Base-by-base conservation (phyloP, 2,888 invertebrate species). In the Theodoxus fluviatilis region DNA sequence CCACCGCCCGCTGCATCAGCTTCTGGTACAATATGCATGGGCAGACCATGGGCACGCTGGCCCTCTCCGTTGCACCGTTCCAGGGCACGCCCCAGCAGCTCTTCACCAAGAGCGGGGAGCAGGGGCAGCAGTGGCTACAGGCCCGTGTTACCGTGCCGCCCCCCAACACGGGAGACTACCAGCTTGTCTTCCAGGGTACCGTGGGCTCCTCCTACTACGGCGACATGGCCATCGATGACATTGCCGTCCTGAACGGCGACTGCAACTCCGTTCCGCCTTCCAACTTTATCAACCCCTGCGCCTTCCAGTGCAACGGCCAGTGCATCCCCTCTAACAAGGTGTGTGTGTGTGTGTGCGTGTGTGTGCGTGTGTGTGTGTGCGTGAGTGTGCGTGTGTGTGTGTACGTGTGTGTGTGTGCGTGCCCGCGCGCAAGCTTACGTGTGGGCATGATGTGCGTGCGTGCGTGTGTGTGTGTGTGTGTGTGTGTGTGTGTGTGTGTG, bases 21-120 rank as follows among this genome's bases (percentile, higher is more conserved):
- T 80, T 85, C 69, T 86, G 83, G 81, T 85, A 84, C 73, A 79
- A 81, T 68, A 81, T 84, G 80, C n/a, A n/a, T n/a, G n/a, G n/a
- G n/a, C n/a, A n/a, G 70, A 82, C 82, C 25, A 33, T 52, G 38
- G 72, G 71, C 28, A 79, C 79, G 72, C 81, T 80, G 40, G 71
- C 71, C 40, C 73, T 83, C 0, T 77, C 76, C 67, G 71, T 81
- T 1, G 76, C 76, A 25, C 74, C 74, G 3, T 76, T 67, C 55
- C 69, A 68, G 55, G 72, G 57, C 0, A 18, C 49, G 37, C 57
- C 28, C 0, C 57, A 18, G n/a, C 63, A 40, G 35, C 35, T 69
- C 22, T 69, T 43, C 43, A 40, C 65, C 4, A 68, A 72, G 31
- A 38, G 70, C 61, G 81, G 80, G 25, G 74, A 79, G 64, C 82